Evolutionary conservation across 2,113 vertebrate genomes (phyloP), one percentile per base, ranked within the genome.

Genomic region (Empidonax traillii): DNA sequence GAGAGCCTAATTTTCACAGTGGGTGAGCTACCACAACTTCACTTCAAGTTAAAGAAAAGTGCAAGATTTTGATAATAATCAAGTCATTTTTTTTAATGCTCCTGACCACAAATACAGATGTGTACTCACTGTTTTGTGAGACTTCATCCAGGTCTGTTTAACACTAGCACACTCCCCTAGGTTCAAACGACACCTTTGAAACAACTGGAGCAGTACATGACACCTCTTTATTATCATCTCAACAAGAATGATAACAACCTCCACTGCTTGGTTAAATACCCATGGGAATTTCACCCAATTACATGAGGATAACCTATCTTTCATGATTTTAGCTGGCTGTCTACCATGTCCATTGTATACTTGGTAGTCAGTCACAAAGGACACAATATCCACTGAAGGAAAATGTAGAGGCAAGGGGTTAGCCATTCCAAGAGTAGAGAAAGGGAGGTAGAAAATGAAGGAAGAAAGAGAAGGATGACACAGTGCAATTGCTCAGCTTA

Each of bases 401-500:
- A 96, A 87, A 91, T 51, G 83, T 21, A 93, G 85, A 97, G 92
- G 87, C 41, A 76, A 74, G 91, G 74, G 73, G 58, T 52, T 93
- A 94, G 85, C 56, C 72, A 68, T 94, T 95, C 93, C 93, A 96
- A 56, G 82, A 79, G 63, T 84, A 35, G 72, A 94, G 81, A 95
- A 92, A 93, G 17, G 47, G 90, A 90, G 73, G 85, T 89, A 86
- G 66, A 93, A 93, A 97, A 84, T 1, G 62, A 95, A 92, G 79
- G 80, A 92, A 94, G 67, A 85, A 83, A 90, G 63, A 82, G 75
- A 91, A 91, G 66, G 90, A 95, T 96, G 92, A 90, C 87, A 94
- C 93, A 94, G 78, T 90, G 94, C 96, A 91, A 94, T 96, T 96
- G 79, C 85, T 93, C 85, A 93, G 91, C 79, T 95, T 96, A 89